Evolutionary conservation across 2,113 vertebrate species (phyloP).

Genomic region (Microtus oregoni): DNA sequence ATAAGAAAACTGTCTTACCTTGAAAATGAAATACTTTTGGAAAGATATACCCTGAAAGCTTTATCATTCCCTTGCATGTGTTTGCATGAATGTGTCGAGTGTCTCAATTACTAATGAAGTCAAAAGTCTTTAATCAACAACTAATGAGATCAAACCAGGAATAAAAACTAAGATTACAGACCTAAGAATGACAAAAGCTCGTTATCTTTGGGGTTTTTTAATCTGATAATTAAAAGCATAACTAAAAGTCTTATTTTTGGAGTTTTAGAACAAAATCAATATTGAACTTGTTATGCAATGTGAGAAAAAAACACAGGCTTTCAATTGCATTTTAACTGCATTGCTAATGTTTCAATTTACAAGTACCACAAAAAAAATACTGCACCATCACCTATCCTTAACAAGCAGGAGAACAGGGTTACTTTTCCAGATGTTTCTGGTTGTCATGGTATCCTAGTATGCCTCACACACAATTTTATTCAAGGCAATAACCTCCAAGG

Average conservation of each 20-base stretch:
- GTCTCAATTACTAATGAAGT: conserved; percentile 48
- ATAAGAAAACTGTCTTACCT: neutral
- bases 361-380: conserved; percentile 29
- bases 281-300: conserved; percentile 30
- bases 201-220: neutral
- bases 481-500: conserved; percentile 50
- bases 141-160: conserved; percentile 49
- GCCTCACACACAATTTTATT: conserved; percentile 53
- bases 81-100: neutral
- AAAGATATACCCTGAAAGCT: neutral
- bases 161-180: neutral
- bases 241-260: neutral
- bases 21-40: conserved; percentile 66
- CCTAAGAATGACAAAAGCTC: conserved; percentile 39
- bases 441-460: conserved; percentile 83
- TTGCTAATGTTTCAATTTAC: conserved; percentile 57
- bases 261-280: conserved; percentile 52
- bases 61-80: neutral
- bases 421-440: conserved; percentile 83
- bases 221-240: conserved; percentile 40
- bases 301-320: conserved; percentile 48
- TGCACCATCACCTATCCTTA: neutral
- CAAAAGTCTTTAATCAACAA: conserved; percentile 46
- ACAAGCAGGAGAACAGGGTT: conserved; percentile 66
- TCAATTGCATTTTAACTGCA: conserved; percentile 54